Evolutionary conservation across 1,140 invertebrate genomes (phyloP).

Genomic region (Argopecten irradians): DNA sequence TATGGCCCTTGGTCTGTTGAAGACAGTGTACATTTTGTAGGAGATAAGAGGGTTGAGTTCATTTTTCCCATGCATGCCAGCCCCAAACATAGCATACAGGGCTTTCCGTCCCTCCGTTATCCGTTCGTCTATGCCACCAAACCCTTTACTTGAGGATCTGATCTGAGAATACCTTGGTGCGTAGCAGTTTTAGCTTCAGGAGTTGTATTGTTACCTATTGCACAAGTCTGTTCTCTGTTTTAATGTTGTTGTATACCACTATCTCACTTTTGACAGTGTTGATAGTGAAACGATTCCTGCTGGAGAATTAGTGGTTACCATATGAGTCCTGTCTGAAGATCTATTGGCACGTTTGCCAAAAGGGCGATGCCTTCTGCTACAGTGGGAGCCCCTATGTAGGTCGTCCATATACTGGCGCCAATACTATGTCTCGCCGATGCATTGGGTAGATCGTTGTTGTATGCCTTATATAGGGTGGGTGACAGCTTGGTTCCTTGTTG

Average conservation of each 20-base stretch:
- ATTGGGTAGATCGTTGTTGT: neutral
- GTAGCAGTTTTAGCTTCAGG: neutral
- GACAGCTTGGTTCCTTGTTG: slow-evolving; percentile 26
- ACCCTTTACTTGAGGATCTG: neutral
- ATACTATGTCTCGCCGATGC: neutral
- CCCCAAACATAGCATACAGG: neutral
- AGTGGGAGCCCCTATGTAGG: neutral
- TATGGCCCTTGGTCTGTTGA: slow-evolving; percentile 15
- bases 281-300: slow-evolving; percentile 9
- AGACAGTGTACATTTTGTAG: neutral
- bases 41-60: slow-evolving; percentile 5
- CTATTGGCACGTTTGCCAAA: neutral
- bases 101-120: neutral
- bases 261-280: neutral
- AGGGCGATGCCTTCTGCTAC: neutral
- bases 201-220: no score
- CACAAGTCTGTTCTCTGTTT: no score
- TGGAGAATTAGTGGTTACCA: neutral
- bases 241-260: neutral
- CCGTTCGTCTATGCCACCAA: neutral
- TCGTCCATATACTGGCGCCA: neutral
- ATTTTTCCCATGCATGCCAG: slow-evolving; percentile 29
- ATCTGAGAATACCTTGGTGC: neutral
- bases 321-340: neutral
- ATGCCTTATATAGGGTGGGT: neutral